phyloP scores from a whole-genome alignment of 2,888 invertebrate genomes.

The Escarpia spicata region DNA sequence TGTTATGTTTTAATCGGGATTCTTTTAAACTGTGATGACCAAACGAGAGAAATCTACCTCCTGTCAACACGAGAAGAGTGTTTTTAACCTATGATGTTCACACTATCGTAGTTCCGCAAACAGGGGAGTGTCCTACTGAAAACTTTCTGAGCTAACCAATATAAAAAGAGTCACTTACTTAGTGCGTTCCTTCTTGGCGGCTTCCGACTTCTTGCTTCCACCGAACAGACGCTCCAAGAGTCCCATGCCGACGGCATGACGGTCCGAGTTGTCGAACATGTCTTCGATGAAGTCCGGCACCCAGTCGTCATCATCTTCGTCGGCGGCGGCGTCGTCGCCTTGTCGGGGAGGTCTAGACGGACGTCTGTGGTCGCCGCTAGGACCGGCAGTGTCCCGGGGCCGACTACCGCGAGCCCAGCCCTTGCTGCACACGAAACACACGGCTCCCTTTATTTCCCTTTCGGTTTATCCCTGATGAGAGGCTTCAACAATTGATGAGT shows the following conservation, averaged over 20 bases:
- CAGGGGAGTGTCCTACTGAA: no score
- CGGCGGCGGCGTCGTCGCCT: not conserved
- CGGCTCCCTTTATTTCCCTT: not conserved
- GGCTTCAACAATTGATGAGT: not conserved
- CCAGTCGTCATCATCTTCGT: slow-evolving; percentile 30
- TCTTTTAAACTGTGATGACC: no score
- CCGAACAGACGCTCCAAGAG: slow-evolving; percentile 30
- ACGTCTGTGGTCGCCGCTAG: not conserved
- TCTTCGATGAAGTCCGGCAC: slow-evolving; percentile 30
- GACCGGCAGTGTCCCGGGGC: not conserved
- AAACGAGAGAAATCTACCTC: no score
- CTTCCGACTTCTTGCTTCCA: not conserved
- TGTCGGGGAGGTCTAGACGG: not conserved
- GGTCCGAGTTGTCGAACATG: slow-evolving; percentile 39
- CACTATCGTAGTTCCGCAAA: no score
- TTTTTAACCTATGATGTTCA: no score
- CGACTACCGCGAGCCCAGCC: not conserved
- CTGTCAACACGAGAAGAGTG: no score
- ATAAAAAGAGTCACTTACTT: slow-evolving; percentile 23
- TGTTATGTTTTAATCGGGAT: no score
- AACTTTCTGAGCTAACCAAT: slow-evolving; percentile 39
- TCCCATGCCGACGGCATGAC: slow-evolving; percentile 33
- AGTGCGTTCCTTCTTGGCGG: slow-evolving; percentile 17
- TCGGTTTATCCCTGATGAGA: not conserved
- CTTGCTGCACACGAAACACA: not conserved